Evolutionary conservation across 2,797 vertebrate species (phyloP).

Genomic region (Acipenser ruthenus): DNA sequence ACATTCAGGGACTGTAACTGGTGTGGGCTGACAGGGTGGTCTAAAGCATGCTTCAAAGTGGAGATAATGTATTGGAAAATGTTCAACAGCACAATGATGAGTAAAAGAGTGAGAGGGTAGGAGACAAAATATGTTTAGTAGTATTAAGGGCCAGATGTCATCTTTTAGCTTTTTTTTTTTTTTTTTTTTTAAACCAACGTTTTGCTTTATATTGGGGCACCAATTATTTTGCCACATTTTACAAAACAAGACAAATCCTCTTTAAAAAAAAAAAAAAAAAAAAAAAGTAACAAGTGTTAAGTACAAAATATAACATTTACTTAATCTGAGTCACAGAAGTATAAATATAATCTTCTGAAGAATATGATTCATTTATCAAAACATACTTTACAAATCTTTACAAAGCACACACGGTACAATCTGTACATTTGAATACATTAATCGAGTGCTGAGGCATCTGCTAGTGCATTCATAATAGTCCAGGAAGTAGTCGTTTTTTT

Average conservation of each 20-base stretch:
- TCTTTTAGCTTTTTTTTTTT: no score
- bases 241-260: conserved; percentile 6
- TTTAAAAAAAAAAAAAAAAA: conserved; percentile 13
- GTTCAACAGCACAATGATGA: no score
- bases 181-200: no score
- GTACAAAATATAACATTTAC: conserved; percentile 65
- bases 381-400: conserved; percentile 77
- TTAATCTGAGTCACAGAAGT: conserved; percentile 72
- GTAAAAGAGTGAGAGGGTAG: no score
- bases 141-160: no score
- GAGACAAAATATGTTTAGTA: no score
- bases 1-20: no score
- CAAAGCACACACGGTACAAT: conserved; percentile 49
- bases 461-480: conserved; percentile 32
- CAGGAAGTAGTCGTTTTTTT: no score
- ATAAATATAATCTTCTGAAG: conserved; percentile 78
- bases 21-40: no score
- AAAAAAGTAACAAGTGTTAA: background rate
- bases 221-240: conserved; percentile 2
- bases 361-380: conserved; percentile 72
- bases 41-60: no score
- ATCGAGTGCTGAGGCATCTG: background rate
- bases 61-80: no score
- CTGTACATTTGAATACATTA: conserved; percentile 16
- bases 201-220: background rate